Conservation (phyloP, 1,140 invertebrate genomes). For the Brachionus sp. region DNA sequence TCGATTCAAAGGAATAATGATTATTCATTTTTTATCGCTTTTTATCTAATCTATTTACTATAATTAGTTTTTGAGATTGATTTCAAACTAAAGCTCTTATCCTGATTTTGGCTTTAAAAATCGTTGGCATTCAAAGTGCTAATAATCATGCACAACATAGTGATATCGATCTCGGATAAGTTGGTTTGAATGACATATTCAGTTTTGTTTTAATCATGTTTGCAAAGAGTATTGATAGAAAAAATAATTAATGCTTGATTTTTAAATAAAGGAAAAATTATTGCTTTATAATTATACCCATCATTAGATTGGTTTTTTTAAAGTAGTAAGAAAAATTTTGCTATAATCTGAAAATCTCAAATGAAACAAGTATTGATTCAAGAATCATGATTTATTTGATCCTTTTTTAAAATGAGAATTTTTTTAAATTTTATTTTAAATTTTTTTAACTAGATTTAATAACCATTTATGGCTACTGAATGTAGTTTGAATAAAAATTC, state of each 20-base stretch:
- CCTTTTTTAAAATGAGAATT: neutral
- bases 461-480: constrained; percentile 34
- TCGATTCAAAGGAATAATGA: neutral
- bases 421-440: neutral
- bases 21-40: constrained; percentile 10
- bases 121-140: neutral
- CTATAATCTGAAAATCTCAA: neutral
- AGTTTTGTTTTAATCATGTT: neutral
- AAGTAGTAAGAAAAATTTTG: neutral
- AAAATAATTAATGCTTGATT: neutral
- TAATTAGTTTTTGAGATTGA: constrained; percentile 4
- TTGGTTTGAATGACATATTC: neutral
- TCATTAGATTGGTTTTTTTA: neutral
- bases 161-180: neutral
- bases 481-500: constrained; percentile 16
- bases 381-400: neutral
- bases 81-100: neutral
- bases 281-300: neutral
- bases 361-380: neutral
- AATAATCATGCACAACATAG: neutral
- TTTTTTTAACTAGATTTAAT: neutral
- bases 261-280: neutral
- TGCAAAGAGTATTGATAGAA: neutral
- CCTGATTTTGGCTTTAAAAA: neutral
- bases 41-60: constrained; percentile 5